Evolutionary conservation across 1,140 invertebrate genomes (phyloP).

Genomic region (Ditylenchus dipsaci): DNA sequence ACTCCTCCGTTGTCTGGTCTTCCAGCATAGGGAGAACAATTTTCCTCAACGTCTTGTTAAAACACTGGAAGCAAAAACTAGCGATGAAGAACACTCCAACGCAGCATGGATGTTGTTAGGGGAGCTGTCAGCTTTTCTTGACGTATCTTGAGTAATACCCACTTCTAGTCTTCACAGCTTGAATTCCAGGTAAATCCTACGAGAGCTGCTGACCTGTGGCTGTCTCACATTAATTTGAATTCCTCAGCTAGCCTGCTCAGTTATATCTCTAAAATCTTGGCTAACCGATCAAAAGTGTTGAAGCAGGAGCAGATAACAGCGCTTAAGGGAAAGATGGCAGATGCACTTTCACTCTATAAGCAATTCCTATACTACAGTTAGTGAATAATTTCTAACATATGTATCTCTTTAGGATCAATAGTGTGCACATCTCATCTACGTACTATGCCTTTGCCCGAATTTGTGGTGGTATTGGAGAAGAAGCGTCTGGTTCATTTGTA

Average conservation of each 20-base stretch:
- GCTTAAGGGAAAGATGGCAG: conserved; percentile 15
- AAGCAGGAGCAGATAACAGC: background rate
- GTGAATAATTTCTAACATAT: background rate
- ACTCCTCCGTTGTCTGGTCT: conserved; percentile 13
- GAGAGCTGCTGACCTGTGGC: conserved; percentile 19
- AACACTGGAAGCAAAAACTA: conserved; percentile 9
- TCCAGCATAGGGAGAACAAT: conserved; percentile 9
- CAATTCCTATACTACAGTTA: no score
- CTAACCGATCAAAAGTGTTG: conserved; percentile 12
- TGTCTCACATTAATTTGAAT: background rate
- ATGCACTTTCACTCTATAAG: conserved; percentile 3
- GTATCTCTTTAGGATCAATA: background rate
- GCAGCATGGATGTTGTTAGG: conserved; percentile 42
- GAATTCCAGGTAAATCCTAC: background rate
- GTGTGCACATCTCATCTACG: background rate
- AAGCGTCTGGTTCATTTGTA: background rate
- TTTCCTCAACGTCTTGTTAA: conserved; percentile 18
- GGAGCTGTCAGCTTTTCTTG: conserved; percentile 27
- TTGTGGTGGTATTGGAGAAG: conserved; percentile 10
- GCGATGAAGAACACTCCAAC: conserved; percentile 6
- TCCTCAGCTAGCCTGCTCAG: conserved; percentile 19
- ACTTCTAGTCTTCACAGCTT: background rate
- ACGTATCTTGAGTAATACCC: conserved; percentile 10
- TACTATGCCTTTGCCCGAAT: background rate
- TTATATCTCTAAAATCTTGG: conserved; percentile 33